Conservation (phyloP, 2,113 vertebrate genomes). For the Corythaeola cristata region DNA sequence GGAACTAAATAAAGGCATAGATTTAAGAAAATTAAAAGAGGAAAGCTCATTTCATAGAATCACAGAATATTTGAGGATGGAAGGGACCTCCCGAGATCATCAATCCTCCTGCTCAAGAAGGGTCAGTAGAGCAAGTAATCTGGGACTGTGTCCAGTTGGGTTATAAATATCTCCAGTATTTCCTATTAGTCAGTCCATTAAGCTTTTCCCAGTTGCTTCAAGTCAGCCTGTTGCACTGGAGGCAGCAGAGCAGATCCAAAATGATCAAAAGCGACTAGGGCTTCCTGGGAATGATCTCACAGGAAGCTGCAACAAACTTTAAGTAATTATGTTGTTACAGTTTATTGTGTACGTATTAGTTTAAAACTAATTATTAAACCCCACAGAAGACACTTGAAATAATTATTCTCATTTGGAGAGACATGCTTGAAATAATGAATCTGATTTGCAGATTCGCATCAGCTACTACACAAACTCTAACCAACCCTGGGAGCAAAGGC, state of each 20-base stretch:
- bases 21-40: not conserved
- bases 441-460: not conserved
- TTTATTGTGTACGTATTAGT: not conserved
- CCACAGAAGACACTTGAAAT: not conserved
- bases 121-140: too few species aligned
- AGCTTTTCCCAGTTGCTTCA: not conserved
- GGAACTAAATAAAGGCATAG: not conserved
- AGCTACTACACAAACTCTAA: not conserved
- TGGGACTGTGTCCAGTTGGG: not conserved
- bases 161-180: not conserved
- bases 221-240: not conserved
- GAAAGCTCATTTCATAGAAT: not conserved
- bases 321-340: constrained; percentile 17
- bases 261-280: not conserved
- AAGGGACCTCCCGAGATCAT: not conserved
- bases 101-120: not conserved
- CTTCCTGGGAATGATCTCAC: not conserved
- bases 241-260: constrained; percentile 8
- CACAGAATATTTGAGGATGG: not conserved
- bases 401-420: constrained; percentile 40
- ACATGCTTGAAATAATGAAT: not conserved
- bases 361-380: constrained; percentile 42
- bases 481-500: not conserved
- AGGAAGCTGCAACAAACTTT: not conserved
- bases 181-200: not conserved